phyloP scores from a whole-genome alignment of 2,888 invertebrate species.

The Pimpla rufipes region DNA sequence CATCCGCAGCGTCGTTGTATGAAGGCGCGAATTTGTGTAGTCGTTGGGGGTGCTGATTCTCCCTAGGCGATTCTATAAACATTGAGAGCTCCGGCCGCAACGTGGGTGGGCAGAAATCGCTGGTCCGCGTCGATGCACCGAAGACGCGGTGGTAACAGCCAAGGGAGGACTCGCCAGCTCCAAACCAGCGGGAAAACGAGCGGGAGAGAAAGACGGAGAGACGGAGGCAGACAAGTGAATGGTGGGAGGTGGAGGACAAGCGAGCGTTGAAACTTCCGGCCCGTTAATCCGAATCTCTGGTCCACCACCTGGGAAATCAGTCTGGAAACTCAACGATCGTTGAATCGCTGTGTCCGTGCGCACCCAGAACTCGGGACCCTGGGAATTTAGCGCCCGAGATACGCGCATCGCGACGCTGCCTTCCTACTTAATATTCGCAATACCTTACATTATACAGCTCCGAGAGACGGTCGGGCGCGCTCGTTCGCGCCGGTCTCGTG shows the following conservation, averaged over 20 bases:
- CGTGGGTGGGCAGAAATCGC: constrained; percentile 38
- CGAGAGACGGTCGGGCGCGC: neutral
- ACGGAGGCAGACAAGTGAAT: constrained; percentile 17
- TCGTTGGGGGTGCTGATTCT: neutral
- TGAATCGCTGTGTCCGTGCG: constrained; percentile 9
- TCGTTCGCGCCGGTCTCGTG: neutral
- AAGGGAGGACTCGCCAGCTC: neutral
- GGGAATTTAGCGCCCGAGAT: neutral
- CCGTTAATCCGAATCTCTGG: constrained; percentile 55
- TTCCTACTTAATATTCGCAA: neutral
- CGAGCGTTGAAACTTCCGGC: constrained; percentile 53
- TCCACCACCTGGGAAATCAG: constrained; percentile 70
- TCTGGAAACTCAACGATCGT: constrained; percentile 59
- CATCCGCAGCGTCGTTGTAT: neutral
- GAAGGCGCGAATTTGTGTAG: neutral
- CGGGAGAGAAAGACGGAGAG: neutral
- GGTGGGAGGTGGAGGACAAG: constrained; percentile 15
- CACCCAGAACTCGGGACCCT: neutral
- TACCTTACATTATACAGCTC: neutral
- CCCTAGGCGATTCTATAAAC: constrained; percentile 12
- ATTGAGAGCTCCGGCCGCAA: constrained; percentile 8
- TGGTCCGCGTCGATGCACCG: constrained; percentile 39
- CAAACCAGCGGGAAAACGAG: constrained; percentile 18
- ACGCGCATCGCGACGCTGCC: neutral
- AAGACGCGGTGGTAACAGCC: constrained; percentile 2